Base-by-base conservation (phyloP, 2,888 invertebrate genomes). In the Eurytoma adleriae region DNA sequence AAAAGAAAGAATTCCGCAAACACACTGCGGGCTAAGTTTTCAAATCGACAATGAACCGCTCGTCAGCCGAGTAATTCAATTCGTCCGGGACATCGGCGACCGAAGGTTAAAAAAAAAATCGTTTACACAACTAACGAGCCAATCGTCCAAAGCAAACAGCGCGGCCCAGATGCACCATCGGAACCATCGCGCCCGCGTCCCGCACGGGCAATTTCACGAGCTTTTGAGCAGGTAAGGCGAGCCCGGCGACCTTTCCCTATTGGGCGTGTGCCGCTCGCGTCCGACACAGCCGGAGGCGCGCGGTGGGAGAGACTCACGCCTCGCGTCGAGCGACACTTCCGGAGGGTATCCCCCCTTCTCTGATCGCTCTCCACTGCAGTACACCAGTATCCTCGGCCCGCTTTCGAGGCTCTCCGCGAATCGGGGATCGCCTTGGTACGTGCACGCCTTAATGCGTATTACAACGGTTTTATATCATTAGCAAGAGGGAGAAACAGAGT, bases 391-490 rank as follows among this genome's bases (percentile, higher is more conserved):
- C 27, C 24, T 24, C 1, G 13, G 12, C 18, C 24, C 59, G 24
- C 7, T 18, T n/a, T 20, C n/a, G 12, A 20, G 20, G 10, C 14
- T 27, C 54, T 14, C 30, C 62, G 84, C 84, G 83, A 77, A 73
- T 83, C 80, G 62, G 40, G 61, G 66, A 54, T 72, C 71, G 80
- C 18, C 59, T 54, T 24, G 52, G 62, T 83, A 59, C 71, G 52
- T 48, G 20, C 66, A 83, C 82, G 83, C 83, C 83, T 40, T 86
- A 88, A 86, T 86, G 83, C 87, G 86, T 85, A 88, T 88, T 89
- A 88, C 88, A 89, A 88, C 89, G 87, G 89, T 88, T 88, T 89
- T 88, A 89, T 86, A 86, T 86, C 88, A 87, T 88, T 89, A 88
- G 87, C 85, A 84, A 84, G 84, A 16, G 84, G 86, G 84, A 83